Conservation (phyloP, 2,797 vertebrate genomes). For the Calcarius lapponicus region DNA sequence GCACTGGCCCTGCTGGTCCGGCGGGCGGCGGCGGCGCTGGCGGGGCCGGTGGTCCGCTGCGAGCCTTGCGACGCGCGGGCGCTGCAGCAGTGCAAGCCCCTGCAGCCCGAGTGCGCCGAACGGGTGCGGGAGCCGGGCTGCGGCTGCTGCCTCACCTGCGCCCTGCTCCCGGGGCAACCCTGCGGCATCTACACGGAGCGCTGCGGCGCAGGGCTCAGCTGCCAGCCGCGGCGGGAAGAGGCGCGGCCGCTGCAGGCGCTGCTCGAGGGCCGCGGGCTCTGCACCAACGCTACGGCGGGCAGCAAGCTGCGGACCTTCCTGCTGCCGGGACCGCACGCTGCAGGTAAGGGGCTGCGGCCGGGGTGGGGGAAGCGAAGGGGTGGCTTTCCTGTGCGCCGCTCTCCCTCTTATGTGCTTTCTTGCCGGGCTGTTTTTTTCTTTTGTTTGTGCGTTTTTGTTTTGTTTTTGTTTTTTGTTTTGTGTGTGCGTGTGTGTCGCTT, state of each 20-base stretch:
- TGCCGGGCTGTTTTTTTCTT: not conserved
- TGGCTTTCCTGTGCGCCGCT: not conserved
- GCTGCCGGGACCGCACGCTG: not conserved
- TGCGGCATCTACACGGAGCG: conserved; percentile 92
- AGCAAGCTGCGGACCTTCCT: conserved; percentile 36
- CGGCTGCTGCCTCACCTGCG: conserved; percentile 89
- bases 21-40: conserved; percentile 73
- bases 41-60: conserved; percentile 86
- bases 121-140: conserved; percentile 87
- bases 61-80: conserved; percentile 85
- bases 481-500: not conserved
- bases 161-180: conserved; percentile 79
- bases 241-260: conserved; percentile 86
- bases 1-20: conserved; percentile 72
- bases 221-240: conserved; percentile 82
- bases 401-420: not conserved
- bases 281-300: conserved; percentile 76
- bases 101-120: conserved; percentile 82
- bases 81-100: conserved; percentile 83
- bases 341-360: conserved; percentile 56
- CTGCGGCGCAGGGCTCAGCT: conserved; percentile 84
- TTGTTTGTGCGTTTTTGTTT: no score
- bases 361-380: no score
- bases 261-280: conserved; percentile 87
- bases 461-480: no score